These are phyloP conservation scores for Hipparchia semele DNA, from an alignment of 2,888 invertebrate species.

Conservation along the genomic window DNA sequence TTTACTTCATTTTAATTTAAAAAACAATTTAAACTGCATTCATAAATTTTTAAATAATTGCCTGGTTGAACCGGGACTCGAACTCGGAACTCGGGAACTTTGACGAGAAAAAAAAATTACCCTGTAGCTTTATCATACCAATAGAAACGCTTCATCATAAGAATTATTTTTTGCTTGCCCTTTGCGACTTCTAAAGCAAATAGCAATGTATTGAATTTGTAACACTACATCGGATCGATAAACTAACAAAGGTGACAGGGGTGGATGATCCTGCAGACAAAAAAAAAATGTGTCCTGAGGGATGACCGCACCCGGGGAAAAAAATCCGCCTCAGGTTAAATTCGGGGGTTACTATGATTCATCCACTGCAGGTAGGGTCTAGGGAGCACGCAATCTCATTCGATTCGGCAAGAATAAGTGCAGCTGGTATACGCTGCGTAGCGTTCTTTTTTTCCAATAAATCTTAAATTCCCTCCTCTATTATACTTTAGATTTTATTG, in stretches of 20 bases:
- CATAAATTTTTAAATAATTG: too few species aligned
- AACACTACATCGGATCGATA: constrained; percentile 27
- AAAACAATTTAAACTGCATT: too few species aligned
- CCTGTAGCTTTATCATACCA: too few species aligned
- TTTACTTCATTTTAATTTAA: too few species aligned
- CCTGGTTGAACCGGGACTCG: too few species aligned
- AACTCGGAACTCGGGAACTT: too few species aligned
- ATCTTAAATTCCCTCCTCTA: not conserved
- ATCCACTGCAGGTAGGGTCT: constrained; percentile 15
- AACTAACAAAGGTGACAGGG: constrained; percentile 33
- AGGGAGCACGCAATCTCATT: constrained; percentile 21
- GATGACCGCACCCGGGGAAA: constrained; percentile 25
- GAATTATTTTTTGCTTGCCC: too few species aligned
- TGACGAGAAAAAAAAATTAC: too few species aligned
- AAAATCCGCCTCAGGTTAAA: constrained; percentile 23
- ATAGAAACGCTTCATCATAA: too few species aligned
- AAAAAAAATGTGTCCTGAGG: constrained; percentile 16
- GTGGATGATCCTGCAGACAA: constrained; percentile 27
- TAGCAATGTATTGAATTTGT: constrained; percentile 11
- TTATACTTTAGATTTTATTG: not conserved
- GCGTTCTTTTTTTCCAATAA: not conserved
- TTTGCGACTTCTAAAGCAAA: not conserved
- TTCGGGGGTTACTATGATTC: constrained; percentile 35
- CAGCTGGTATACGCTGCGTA: constrained; percentile 26
- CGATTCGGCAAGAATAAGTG: constrained; percentile 19